A percentile compares a stretch with the other conserved stretches of the same genome.
Conservation (phyloP, 2,888 invertebrate genomes). For the Blastobasis lacticolella region DNA sequence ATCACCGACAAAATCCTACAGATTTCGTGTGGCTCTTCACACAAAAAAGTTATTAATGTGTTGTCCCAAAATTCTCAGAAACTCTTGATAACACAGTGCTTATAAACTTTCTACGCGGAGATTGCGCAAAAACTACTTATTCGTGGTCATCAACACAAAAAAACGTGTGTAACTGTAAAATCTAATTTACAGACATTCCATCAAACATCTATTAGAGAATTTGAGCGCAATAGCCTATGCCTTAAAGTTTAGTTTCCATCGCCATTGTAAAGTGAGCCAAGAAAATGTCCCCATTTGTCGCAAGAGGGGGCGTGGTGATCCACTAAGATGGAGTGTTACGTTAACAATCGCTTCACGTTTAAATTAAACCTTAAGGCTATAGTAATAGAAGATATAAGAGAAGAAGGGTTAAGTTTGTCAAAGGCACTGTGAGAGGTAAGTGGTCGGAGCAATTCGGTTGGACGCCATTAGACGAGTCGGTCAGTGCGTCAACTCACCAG, state of each 20-base stretch:
- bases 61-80: too few relatives aligned
- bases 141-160: conserved; percentile 5
- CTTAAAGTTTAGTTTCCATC: conserved; percentile 9
- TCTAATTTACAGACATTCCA: conserved; percentile 12
- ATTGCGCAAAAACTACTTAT: too few relatives aligned
- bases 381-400: conserved; percentile 9
- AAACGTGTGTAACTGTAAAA: conserved; percentile 13
- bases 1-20: too few relatives aligned
- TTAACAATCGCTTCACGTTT: conserved; percentile 7
- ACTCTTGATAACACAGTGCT: neutral
- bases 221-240: conserved; percentile 1
- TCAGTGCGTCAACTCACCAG: conserved; percentile 4
- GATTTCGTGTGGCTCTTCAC: too few relatives aligned
- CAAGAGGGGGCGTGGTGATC: conserved; percentile 61
- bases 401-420: conserved; percentile 9
- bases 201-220: conserved; percentile 3
- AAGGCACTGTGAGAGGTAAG: conserved; percentile 29
- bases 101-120: too few relatives aligned
- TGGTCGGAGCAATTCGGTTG: conserved; percentile 49
- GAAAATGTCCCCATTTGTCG: conserved; percentile 66
- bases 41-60: too few relatives aligned
- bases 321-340: conserved; percentile 25
- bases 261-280: conserved; percentile 17
- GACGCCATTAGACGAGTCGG: conserved; percentile 40
- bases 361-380: conserved; percentile 7